Conservation (phyloP, 1,140 invertebrate species). For the Littorina saxatilis region DNA sequence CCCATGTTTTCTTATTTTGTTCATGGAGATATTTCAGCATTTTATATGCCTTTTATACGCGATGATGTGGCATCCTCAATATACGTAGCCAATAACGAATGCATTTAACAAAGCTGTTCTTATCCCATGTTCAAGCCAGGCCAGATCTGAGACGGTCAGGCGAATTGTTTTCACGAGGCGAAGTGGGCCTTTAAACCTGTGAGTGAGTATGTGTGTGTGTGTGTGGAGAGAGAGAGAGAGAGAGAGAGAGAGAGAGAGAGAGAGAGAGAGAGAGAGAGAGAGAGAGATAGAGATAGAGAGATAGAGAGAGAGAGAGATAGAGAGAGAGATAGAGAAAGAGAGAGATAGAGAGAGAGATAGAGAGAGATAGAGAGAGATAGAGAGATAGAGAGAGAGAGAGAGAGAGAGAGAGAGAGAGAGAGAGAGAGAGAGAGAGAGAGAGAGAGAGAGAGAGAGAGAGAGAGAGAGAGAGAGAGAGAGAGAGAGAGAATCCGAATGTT, state of each 20-base stretch:
- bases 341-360: not conserved
- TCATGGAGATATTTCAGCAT: no score
- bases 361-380: not conserved
- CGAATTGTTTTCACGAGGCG: no score
- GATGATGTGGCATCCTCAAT: no score
- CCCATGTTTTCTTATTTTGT: no score
- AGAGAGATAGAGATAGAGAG: slow-evolving; percentile 1
- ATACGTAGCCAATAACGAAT: no score
- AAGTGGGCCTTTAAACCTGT: no score
- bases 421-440: not conserved
- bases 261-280: slow-evolving; percentile 29
- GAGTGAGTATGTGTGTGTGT: no score
- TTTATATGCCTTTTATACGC: no score
- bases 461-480: slow-evolving; percentile 20
- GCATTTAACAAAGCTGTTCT: no score
- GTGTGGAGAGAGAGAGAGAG: slow-evolving; percentile 1
- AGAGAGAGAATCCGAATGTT: no score
- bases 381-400: not conserved
- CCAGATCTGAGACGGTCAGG: no score
- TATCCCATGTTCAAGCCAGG: no score
- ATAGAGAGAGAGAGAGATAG: not conserved
- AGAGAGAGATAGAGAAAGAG: not conserved
- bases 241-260: slow-evolving; percentile 24
- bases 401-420: not conserved
- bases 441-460: slow-evolving; percentile 20